Evolutionary conservation across 2,888 invertebrate species (phyloP), one percentile per base, ranked within the genome.

Genomic region (Macrophya annulata): DNA sequence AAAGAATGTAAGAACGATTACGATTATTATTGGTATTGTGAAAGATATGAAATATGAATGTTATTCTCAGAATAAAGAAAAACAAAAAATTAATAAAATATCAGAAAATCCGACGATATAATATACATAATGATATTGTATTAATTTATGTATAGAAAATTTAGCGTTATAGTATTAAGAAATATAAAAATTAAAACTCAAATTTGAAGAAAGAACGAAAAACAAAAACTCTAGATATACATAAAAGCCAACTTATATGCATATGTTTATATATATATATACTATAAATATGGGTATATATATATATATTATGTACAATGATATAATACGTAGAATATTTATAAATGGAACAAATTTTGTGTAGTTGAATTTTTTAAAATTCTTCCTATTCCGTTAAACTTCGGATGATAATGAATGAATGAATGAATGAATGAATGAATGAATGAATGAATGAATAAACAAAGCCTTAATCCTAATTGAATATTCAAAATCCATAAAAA

Each of bases 161-260:
- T 43, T 74, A 45, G 45, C 25, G 45, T 45, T 45, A 12, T 45
- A 17, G 21, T 45, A 17, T 43, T n/a, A 2, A 45, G 21, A 25
- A 31, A 68, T 1, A 68, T 31, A 12, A 68, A 37, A 68, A 25
- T 31, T 12, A 25, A 68, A 68, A 31, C 15, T 43, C 8, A 45
- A 45, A 74, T 43, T 45, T 25, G 8, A 2, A n/a, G 55, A 55
- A 55, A 55, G 55, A 68, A 31, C 37, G 17, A 37, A 17, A 17
- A 37, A 68, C 37, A 68, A 37, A 12, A 68, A 37, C 37, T 37
- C 37, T 37, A 68, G 37, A 68, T 68, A 37, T 68, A 68, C 37
- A 74, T 45, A 74, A 68, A 37, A 68, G 68, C 37, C 45, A 45
- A 45, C 45, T 45, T 74, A 74, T 74, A 12, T 68, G 37, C 15